These are phyloP conservation scores for Octopus bimaculoides DNA, from an alignment of 1,140 invertebrate species.

Conservation along the genomic window DNA sequence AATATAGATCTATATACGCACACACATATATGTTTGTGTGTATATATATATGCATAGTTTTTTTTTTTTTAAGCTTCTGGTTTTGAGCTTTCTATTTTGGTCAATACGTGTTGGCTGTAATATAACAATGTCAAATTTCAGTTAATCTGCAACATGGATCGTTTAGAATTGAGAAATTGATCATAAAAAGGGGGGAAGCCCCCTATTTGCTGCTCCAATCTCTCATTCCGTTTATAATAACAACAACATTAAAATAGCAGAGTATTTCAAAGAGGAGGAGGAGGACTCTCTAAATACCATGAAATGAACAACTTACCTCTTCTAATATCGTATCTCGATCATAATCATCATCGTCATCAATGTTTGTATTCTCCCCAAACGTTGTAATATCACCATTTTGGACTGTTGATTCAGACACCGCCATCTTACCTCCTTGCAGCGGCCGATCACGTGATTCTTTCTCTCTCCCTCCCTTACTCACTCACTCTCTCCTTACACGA, in stretches of 20 bases:
- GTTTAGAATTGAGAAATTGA: no score
- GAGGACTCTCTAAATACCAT: no score
- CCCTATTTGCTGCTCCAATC: no score
- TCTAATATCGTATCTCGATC: background rate
- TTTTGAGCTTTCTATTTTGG: no score
- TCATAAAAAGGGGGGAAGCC: no score
- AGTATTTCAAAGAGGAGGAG: no score
- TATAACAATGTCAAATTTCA: no score
- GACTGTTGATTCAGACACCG: background rate
- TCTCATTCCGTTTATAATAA: no score
- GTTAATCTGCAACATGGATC: no score
- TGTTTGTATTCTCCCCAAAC: background rate
- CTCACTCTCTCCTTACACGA: background rate
- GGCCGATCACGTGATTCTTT: background rate
- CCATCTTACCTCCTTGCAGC: conserved; percentile 1
- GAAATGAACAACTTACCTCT: background rate
- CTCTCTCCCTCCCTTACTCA: background rate
- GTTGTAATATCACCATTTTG: conserved; percentile 7
- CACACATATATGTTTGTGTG: background rate
- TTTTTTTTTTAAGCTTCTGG: no score
- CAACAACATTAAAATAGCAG: no score
- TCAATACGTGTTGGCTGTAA: no score
- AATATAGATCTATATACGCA: background rate
- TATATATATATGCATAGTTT: background rate
- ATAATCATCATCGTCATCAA: background rate